Base-by-base conservation (phyloP, 2,888 invertebrate species). In the Andrena marginata region DNA sequence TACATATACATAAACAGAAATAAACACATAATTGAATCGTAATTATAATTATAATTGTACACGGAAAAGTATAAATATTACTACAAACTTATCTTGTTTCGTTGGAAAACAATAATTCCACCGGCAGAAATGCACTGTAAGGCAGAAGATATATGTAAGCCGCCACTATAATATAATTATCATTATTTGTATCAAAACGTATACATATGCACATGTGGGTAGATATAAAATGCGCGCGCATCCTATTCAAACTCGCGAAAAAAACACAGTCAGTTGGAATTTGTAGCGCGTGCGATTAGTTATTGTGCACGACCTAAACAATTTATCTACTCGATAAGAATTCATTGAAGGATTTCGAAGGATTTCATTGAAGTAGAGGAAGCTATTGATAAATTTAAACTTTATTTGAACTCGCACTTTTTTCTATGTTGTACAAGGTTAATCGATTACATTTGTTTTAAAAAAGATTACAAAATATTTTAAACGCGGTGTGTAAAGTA, bases 191-290 rank as follows among this genome's bases (percentile, higher is more conserved):
- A 26, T 26, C 26, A 26, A 26, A 26, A 26, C 26, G 26, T 26
- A 26, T 26, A 23, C 23, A 26, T 26, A 26, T 26, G 26, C 26
- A 26, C 26, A 26, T 26, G 2, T 26, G 26, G 26, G 1, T 26
- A 26, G 26, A 26, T 26, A 0, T 29, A 5, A 6, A 8, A 70
- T 64, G 79, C 76, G 79, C 70, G 20, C 63, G 68, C 78, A 75
- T 26, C 23, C 2, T 31, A 35, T 63, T 70, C 62, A 26, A 75
- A 59, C 13, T 26, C 23, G 2, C 5, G 16, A 59, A 5, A 42
- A 48, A 23, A 23, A 23, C 1, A 23, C 23, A 1, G 13, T 13
- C 42, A 0, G 5, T 64, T 20, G 54, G n/a, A n/a, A 48, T 10
- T 20, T 1, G 10, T 10, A 49, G 2, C 56, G 48, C 13, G 10